Percentiles rank a stretch among this genome's conserved stretches.
phyloP scores from a whole-genome alignment of 1,140 invertebrate genomes.

The Bombus pascuorum region DNA sequence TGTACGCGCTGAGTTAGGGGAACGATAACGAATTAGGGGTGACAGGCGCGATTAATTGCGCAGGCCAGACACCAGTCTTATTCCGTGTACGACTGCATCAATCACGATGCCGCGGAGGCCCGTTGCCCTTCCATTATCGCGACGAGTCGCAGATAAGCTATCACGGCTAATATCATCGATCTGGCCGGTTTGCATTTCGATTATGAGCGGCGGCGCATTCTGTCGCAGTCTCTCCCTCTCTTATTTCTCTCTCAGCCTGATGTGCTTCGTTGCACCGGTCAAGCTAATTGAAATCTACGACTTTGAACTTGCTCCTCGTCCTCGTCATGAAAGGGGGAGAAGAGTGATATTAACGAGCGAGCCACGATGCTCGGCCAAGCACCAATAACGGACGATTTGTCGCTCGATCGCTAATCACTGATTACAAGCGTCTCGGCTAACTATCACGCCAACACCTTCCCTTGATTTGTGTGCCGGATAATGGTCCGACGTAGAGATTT shows the following conservation, averaged over 20 bases:
- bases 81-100: constrained; percentile 50
- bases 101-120: constrained; percentile 43
- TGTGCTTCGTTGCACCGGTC: neutral
- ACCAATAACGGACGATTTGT: constrained; percentile 73
- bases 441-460: constrained; percentile 19
- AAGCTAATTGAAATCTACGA: constrained; percentile 80
- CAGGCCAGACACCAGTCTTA: constrained; percentile 24
- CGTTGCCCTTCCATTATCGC: constrained; percentile 50
- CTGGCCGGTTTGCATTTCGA: constrained; percentile 65
- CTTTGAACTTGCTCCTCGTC: constrained; percentile 67
- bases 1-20: neutral
- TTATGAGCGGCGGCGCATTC: constrained; percentile 23
- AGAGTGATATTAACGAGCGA: constrained; percentile 66
- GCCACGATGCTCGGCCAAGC: constrained; percentile 38
- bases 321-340: constrained; percentile 12
- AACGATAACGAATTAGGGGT: constrained; percentile 33
- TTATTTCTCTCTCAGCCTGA: neutral
- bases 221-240: neutral
- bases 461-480: constrained; percentile 49
- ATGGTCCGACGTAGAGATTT: neutral
- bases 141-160: constrained; percentile 62
- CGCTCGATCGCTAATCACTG: constrained; percentile 71
- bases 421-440: constrained; percentile 57
- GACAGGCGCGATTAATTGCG: constrained; percentile 58
- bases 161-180: constrained; percentile 66